Evolutionary conservation across 2,888 invertebrate genomes (phyloP), one percentile per base, ranked within the genome.

Genomic region (Smittia aterrima): DNA sequence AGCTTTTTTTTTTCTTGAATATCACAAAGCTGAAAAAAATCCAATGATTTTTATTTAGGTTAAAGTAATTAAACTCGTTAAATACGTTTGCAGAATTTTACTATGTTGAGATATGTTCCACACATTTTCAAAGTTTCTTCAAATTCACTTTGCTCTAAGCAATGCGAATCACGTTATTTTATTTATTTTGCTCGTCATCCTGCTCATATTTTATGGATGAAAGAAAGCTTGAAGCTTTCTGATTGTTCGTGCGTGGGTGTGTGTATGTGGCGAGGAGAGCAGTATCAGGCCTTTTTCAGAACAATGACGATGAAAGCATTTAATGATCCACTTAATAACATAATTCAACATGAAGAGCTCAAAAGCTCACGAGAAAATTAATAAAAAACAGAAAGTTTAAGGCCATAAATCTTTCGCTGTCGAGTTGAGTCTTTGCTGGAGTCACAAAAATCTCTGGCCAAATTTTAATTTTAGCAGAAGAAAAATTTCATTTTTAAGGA

Each of bases 281-380:
- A n/a, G 58, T 3, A 58, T 4, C 9, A 22, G 22, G 58, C 20
- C 18, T 20, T 25, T 27, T 64, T 2, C 25, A 7, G 58, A 47
- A 11, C 11, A 18, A n/a, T 6, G 47, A 64, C 25, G 64, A 64
- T 64, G 64, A 22, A 58, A 22, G 64, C 64, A 27, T 64, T 64
- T 27, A 64, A 64, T 64, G 64, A 64, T 64, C 64, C 64, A 64
- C 64, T 64, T 64, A 64, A 64, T 64, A 64, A 64, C 64, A 25
- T 64, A 64, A 64, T 64, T 64, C 64, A 64, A 64, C 64, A 64
- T 64, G 25, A 64, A 64, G 64, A 64, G 64, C 64, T 64, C 64
- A 64, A 64, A 27, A 64, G 64, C 64, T 64, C 27, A 64, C n/a
- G 11, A 2, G 64, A 64, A 64, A 64, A 64, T 64, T 64, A 64